Evolutionary conservation across 2,888 invertebrate genomes (phyloP).

Genomic region (Limenitis camilla): DNA sequence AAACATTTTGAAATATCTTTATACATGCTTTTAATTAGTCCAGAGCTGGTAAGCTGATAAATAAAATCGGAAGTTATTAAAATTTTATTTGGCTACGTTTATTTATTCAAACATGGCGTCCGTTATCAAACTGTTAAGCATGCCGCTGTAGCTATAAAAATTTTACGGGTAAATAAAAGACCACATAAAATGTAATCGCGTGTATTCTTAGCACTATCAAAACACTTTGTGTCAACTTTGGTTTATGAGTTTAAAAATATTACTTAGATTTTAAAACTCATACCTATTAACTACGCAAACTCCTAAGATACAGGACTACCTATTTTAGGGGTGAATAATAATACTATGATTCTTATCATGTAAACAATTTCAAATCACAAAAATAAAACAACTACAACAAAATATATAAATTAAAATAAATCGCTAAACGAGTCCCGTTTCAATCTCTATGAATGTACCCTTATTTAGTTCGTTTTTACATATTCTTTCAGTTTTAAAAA

Average conservation of each 20-base stretch:
- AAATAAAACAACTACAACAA: no score
- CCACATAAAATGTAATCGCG: conserved; percentile 3
- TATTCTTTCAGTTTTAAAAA: no score
- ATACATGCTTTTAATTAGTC: background rate
- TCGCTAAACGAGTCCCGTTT: no score
- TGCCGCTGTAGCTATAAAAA: background rate
- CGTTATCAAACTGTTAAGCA: conserved; percentile 8
- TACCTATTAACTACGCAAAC: background rate
- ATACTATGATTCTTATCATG: no score
- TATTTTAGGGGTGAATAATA: no score
- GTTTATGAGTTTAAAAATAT: background rate
- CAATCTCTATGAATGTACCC: no score
- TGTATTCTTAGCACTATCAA: background rate
- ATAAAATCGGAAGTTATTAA: conserved; percentile 12
- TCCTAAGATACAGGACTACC: no score
- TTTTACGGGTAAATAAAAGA: background rate
- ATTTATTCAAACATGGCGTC: conserved; percentile 11
- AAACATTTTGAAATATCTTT: background rate
- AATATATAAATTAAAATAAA: no score
- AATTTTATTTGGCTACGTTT: conserved; percentile 9
- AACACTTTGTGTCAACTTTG: background rate
- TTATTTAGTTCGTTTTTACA: no score
- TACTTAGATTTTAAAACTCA: background rate
- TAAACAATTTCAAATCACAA: no score
- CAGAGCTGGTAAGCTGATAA: conserved; percentile 2